Evolutionary conservation across 2,113 vertebrate species (phyloP).

Genomic region (Turdus rufiventris): DNA sequence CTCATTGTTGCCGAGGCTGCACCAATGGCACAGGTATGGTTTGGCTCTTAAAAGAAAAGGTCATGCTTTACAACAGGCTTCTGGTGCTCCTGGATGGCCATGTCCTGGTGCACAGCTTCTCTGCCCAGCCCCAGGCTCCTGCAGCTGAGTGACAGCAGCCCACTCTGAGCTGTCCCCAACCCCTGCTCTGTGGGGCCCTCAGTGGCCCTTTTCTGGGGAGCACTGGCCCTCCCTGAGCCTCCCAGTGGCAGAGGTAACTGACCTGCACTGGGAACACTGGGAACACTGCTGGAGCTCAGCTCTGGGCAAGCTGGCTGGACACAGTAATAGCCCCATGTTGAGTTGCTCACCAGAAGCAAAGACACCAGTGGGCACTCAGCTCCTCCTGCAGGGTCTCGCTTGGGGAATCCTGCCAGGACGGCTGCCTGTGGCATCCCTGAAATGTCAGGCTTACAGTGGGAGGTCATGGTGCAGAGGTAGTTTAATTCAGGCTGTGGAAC

Average conservation of each 20-base stretch:
- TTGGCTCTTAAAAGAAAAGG: background rate
- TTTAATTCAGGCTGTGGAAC: background rate
- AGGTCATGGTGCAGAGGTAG: background rate
- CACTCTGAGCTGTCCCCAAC: background rate
- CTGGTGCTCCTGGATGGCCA: background rate
- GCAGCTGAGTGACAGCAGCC: background rate
- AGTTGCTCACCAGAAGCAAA: background rate
- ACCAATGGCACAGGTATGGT: slow-evolving; percentile 87
- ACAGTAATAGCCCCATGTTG: rapidly evolving
- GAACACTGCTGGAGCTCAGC: background rate
- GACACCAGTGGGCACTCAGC: background rate
- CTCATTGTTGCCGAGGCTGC: slow-evolving; percentile 91
- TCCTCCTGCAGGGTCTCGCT: rapidly evolving
- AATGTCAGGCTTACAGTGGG: background rate
- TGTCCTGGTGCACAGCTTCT: background rate
- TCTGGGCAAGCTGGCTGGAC: background rate
- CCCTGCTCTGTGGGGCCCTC: background rate
- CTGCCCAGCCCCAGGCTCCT: background rate
- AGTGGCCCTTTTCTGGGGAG: background rate
- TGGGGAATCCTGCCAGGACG: background rate
- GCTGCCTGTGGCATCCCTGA: background rate
- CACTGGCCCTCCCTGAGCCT: background rate
- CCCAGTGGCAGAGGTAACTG: background rate
- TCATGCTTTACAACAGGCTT: background rate
- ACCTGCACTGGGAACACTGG: rapidly evolving